These are phyloP conservation scores for Cryptoblepharus egeriae DNA, from an alignment of 2,797 vertebrate species.

Conservation along the genomic window DNA sequence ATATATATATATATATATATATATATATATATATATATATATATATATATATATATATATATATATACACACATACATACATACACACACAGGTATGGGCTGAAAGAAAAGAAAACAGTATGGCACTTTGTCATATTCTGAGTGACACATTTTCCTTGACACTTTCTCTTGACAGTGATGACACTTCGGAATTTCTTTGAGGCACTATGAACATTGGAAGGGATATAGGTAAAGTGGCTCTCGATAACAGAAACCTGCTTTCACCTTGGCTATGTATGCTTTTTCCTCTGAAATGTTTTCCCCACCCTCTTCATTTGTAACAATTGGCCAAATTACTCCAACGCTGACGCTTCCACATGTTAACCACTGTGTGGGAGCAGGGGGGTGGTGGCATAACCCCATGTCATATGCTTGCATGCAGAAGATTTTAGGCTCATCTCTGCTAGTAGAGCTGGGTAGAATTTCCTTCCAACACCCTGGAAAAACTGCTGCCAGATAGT, in stretches of 20 bases:
- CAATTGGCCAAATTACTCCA: slow-evolving; percentile 24
- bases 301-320: slow-evolving; percentile 54
- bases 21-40: too few species aligned
- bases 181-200: slow-evolving; percentile 89
- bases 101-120: too few species aligned
- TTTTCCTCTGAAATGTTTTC: slow-evolving; percentile 80
- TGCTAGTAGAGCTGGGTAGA: not conserved
- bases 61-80: too few species aligned
- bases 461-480: not conserved
- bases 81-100: too few species aligned
- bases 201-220: slow-evolving; percentile 70
- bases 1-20: too few species aligned
- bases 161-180: slow-evolving; percentile 81
- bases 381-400: not conserved
- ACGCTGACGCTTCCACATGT: not conserved
- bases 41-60: too few species aligned
- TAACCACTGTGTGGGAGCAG: slow-evolving; percentile 23
- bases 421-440: not conserved
- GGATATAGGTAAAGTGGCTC: slow-evolving; percentile 81
- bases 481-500: not conserved
- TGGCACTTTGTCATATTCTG: slow-evolving; percentile 81
- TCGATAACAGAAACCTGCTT: slow-evolving; percentile 76
- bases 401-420: not conserved
- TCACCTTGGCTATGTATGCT: slow-evolving; percentile 61
- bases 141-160: slow-evolving; percentile 74